phyloP scores from a whole-genome alignment of 2,797 vertebrate genomes.

The Ctenopoma kingsleyae region DNA sequence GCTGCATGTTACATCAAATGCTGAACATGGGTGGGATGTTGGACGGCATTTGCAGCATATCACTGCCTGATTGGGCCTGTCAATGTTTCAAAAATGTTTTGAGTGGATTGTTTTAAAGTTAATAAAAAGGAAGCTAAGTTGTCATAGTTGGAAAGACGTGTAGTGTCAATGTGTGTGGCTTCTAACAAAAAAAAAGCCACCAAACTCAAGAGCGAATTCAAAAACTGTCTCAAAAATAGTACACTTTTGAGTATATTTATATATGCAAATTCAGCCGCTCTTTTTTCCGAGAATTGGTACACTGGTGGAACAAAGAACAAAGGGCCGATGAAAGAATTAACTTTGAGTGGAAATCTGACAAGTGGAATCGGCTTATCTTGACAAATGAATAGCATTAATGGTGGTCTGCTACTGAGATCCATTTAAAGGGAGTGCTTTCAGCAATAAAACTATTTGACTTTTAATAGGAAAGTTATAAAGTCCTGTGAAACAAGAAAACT shows the following conservation, averaged over 20 bases:
- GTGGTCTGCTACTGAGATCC: conserved; percentile 52
- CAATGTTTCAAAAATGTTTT: neutral
- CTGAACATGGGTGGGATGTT: neutral
- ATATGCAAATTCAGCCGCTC: conserved; percentile 53
- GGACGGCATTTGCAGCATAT: neutral
- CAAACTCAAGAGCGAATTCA: conserved; percentile 30
- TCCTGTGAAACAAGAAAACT: conserved; percentile 13
- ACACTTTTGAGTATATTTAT: conserved; percentile 59
- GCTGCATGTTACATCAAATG: neutral
- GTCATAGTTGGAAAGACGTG: neutral
- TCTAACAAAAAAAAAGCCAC: neutral
- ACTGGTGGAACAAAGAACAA: conserved; percentile 64
- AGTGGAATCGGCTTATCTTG: conserved; percentile 72
- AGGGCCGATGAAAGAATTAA: conserved; percentile 67
- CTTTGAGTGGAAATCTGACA: conserved; percentile 70
- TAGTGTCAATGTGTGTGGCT: neutral
- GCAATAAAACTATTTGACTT: conserved; percentile 34
- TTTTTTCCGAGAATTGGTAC: conserved; percentile 37
- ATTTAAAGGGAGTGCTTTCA: conserved; percentile 28
- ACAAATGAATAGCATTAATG: conserved; percentile 73
- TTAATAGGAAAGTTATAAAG: conserved; percentile 53
- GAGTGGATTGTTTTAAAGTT: neutral
- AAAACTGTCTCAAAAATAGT: conserved; percentile 54
- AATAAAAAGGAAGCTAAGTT: neutral
- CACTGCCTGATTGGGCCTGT: neutral